Evolutionary conservation across 2,113 vertebrate species (phyloP), one percentile per base, ranked within the genome.

Genomic region (Heterotis niloticus): DNA sequence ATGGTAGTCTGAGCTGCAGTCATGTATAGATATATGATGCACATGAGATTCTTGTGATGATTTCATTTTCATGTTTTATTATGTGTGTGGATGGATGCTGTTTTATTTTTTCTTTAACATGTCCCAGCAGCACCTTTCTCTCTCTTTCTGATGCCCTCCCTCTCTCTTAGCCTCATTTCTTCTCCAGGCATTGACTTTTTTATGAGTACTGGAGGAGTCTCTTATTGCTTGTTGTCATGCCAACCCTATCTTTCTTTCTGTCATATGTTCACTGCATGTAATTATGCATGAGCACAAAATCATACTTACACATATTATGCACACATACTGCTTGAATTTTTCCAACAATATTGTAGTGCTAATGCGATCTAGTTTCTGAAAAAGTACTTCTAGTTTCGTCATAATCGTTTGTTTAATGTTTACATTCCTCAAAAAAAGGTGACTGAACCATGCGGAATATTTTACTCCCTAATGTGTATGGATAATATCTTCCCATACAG

Each of bases 221-320:
- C 23, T 64, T 44, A 57, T 64, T 57, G n/a, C 76, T 11, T 29
- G 65, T 59, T 68, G 12, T 66, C 64, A 68, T 77, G 44, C 65
- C 52, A 78, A 54, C 26, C 26, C 52, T 17, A 29, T 34, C 24
- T 59, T 75, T 56, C 34, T 59, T 29, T 69, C 29, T 57, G 51
- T 73, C 11, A 59, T 26, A 28, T 68, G 29, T 57, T 52, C 51
- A 59, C 23, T 59, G 54, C 56, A n/a, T 71, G 23, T 4, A 44
- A 54, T 4, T 26, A 26, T 67, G 28, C 65, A 24, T 23, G 24
- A 12, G 12, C 29, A 14, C 64, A 28, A 18, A 77, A 52, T 56
- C 51, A 56, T 24, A 28, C n/a, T 28, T 14, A 0, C 14, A 68
- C 34, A 44, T 44, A 2, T 7, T 44, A 44, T 44, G 34, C 24